Percentiles rank a stretch among this genome's conserved stretches.
Conservation (phyloP, 2,888 invertebrate genomes). For the Mactromeris polynyma region DNA sequence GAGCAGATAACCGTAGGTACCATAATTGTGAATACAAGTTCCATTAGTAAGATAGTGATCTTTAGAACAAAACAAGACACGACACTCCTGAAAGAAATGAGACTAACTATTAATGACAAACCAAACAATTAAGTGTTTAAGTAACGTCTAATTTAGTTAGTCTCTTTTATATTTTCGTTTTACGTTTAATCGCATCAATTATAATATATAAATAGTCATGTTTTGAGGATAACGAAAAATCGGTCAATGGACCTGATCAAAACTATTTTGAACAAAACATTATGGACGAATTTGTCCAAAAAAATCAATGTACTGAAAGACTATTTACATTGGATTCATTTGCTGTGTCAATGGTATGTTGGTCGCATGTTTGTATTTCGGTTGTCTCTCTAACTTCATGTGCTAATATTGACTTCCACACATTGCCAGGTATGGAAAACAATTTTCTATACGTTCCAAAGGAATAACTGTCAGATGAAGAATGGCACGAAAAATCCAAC, state of each 20-base stretch:
- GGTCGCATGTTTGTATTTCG: neutral
- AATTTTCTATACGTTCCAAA: conserved; percentile 32
- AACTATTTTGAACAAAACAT: too few relatives aligned
- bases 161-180: too few relatives aligned
- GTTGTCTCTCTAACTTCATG: too few relatives aligned
- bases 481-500: neutral
- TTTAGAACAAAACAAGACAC: neutral
- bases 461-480: neutral
- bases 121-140: too few relatives aligned
- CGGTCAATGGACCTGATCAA: too few relatives aligned
- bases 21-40: neutral
- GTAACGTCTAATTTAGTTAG: too few relatives aligned
- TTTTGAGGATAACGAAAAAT: too few relatives aligned
- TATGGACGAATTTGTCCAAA: too few relatives aligned
- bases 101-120: too few relatives aligned
- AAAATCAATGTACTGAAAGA: neutral
- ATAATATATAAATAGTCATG: too few relatives aligned
- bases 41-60: conserved; percentile 1
- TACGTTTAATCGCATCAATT: too few relatives aligned
- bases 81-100: neutral
- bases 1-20: conserved; percentile 12
- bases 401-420: neutral
- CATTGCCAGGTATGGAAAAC: neutral
- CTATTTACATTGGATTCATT: neutral
- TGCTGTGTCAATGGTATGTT: neutral